Percentiles rank a stretch among this genome's conserved stretches.
Evolutionary conservation across 92 coral and sea anemone species (phyloP).

Genomic region (Zoanthus sociatus): DNA sequence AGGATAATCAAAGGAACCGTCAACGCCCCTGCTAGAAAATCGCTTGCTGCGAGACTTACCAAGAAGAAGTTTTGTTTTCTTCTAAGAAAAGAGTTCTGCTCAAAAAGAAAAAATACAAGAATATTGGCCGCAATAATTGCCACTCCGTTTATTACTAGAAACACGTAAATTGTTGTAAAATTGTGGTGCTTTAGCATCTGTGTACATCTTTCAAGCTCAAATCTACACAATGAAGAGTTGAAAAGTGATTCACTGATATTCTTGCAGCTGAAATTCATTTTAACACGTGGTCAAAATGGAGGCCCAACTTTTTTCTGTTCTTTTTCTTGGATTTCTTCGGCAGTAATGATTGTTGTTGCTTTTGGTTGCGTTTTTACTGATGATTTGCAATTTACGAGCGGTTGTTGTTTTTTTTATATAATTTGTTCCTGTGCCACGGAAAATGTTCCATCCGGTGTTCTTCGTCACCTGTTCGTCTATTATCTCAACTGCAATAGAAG

Average conservation of each 20-base stretch:
- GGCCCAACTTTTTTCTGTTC: no score
- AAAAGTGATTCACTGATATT: not conserved
- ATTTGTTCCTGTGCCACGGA: no score
- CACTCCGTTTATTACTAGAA: not conserved
- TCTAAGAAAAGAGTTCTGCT: constrained; percentile 39
- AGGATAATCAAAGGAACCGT: constrained; percentile 65
- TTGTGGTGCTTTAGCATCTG: not conserved
- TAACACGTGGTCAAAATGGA: not conserved
- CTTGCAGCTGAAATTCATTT: constrained; percentile 10
- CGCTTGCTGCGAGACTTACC: constrained; percentile 73
- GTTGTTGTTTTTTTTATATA: no score
- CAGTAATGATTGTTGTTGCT: no score
- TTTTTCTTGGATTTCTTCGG: no score
- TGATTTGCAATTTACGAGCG: no score
- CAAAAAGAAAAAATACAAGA: constrained; percentile 60
- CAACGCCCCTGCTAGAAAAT: constrained; percentile 58
- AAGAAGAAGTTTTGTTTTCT: constrained; percentile 71
- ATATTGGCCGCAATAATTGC: constrained; percentile 61
- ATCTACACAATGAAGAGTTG: not conserved
- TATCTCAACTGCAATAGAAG: no score
- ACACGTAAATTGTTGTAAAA: not conserved
- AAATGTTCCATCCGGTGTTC: no score
- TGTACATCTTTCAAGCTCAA: not conserved
- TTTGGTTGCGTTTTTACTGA: no score
- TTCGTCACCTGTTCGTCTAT: no score